phyloP scores from a whole-genome alignment of 2,113 vertebrate species.

The Dermatemys mawii region DNA sequence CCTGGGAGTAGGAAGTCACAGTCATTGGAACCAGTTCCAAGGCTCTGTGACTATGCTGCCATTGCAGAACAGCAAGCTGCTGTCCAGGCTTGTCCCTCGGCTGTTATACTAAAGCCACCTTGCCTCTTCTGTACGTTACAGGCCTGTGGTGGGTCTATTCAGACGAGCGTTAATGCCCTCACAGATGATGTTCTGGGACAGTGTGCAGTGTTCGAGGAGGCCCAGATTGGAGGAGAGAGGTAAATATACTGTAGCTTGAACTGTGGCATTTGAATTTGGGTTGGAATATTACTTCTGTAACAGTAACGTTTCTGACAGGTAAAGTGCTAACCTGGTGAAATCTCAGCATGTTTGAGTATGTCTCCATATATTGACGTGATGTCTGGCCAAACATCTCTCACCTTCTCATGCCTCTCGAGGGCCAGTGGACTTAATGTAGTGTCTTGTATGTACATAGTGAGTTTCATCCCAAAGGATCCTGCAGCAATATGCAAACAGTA shows the following conservation, averaged over 20 bases:
- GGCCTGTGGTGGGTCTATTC: slow-evolving; percentile 98
- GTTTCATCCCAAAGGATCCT: neutral
- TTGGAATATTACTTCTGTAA: neutral
- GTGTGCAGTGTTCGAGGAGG: slow-evolving; percentile 93
- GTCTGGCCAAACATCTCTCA: rapidly evolving
- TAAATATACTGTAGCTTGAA: slow-evolving; percentile 26
- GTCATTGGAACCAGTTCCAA: neutral
- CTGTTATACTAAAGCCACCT: rapidly evolving
- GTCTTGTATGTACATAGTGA: neutral
- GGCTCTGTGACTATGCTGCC: neutral
- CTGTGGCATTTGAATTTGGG: rapidly evolving
- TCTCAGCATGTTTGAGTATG: neutral
- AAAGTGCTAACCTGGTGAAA: neutral
- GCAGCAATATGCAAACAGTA: rapidly evolving
- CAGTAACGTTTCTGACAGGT: neutral
- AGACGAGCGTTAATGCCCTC: slow-evolving; percentile 90
- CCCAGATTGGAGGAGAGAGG: slow-evolving; percentile 96
- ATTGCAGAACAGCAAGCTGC: neutral
- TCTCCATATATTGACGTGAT: neutral
- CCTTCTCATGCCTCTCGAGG: neutral
- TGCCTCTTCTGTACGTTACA: slow-evolving; percentile 40
- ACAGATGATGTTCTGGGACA: slow-evolving; percentile 89
- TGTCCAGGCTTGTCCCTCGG: neutral
- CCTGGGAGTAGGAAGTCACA: too few relatives aligned
- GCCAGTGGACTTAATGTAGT: neutral